Conservation (phyloP, 2,888 invertebrate genomes). For the Frankliniella intonsa region DNA sequence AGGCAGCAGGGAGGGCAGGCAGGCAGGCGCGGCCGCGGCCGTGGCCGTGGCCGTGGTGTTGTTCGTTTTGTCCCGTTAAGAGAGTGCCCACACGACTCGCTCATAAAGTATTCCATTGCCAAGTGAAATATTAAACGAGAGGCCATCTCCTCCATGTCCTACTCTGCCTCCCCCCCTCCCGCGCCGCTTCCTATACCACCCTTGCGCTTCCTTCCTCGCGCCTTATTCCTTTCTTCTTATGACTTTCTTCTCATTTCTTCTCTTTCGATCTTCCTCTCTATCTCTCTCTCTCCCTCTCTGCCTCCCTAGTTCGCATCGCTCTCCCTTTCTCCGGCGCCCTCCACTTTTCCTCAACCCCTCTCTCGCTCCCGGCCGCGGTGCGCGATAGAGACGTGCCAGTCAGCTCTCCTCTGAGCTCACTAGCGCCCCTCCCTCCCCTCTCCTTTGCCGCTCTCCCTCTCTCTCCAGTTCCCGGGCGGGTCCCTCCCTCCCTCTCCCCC, state of each 20-base stretch:
- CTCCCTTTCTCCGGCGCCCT: background rate
- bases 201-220: background rate
- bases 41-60: background rate
- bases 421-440: background rate
- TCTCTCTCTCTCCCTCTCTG: background rate
- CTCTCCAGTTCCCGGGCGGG: background rate
- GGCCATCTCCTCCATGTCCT: background rate
- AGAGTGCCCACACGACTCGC: background rate
- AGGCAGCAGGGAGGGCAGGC: no score
- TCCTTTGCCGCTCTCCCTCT: background rate
- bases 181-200: background rate
- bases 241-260: background rate
- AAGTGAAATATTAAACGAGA: conserved; percentile 12
- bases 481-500: background rate
- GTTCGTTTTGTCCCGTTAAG: background rate
- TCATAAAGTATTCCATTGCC: conserved; percentile 25
- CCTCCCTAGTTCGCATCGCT: background rate
- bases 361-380: no score
- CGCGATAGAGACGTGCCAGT: no score
- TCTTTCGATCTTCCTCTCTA: background rate
- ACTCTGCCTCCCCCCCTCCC: background rate
- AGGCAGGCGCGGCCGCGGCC: background rate
- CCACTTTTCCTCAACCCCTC: background rate
- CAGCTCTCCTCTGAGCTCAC: no score
- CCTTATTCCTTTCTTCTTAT: background rate